Percentiles rank a stretch among this genome's conserved stretches.
Evolutionary conservation across 1,140 invertebrate species (phyloP).

Genomic region (Bradynema listronoti): DNA sequence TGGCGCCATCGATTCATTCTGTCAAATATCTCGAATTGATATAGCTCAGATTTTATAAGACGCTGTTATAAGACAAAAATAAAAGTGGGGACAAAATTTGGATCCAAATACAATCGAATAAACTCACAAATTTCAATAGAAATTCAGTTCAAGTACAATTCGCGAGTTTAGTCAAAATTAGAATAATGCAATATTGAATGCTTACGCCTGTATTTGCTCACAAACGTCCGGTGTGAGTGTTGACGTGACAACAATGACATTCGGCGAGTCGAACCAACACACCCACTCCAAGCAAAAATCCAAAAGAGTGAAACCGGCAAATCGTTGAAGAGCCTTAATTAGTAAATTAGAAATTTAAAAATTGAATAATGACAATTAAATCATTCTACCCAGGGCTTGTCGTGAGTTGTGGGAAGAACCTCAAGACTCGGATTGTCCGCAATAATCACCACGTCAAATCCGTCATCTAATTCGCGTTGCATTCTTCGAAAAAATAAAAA

Average conservation of each 20-base stretch:
- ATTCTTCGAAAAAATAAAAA: not conserved
- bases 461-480: not conserved
- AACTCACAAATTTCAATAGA: too few relatives aligned
- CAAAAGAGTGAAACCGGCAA: constrained; percentile 10
- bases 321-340: constrained; percentile 5
- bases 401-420: not conserved
- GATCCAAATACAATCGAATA: too few relatives aligned
- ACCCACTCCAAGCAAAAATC: constrained; percentile 20
- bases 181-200: not conserved
- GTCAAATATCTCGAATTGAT: too few relatives aligned
- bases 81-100: too few relatives aligned
- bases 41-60: too few relatives aligned
- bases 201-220: constrained; percentile 11
- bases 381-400: constrained; percentile 3
- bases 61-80: too few relatives aligned
- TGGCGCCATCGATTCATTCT: too few relatives aligned
- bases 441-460: constrained; percentile 8
- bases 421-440: constrained; percentile 2
- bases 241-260: constrained; percentile 19
- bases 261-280: constrained; percentile 21
- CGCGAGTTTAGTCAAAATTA: not conserved
- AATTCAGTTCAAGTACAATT: too few relatives aligned
- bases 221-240: not conserved
- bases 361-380: not conserved
- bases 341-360: not conserved